phyloP scores from a whole-genome alignment of 2,797 vertebrate species.

The Varecia variegata region DNA sequence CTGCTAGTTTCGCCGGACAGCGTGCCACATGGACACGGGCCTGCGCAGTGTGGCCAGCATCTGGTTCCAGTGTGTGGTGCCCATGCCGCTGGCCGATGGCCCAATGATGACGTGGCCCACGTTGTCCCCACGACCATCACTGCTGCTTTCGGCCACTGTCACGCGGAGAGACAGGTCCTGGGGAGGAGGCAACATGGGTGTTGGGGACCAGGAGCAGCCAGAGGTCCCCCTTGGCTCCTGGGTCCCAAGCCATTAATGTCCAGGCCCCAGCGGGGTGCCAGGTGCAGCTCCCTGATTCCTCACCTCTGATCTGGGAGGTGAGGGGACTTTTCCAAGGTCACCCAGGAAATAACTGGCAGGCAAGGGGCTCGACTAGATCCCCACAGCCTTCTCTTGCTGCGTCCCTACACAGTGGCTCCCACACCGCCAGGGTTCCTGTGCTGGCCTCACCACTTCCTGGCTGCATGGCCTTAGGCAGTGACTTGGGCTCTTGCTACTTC shows the following conservation, averaged over 20 bases:
- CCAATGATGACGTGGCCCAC: slow-evolving; percentile 97
- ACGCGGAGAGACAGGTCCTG: slow-evolving; percentile 97
- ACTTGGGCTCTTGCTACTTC: background rate
- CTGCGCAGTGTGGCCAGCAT: slow-evolving; percentile 97
- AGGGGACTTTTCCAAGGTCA: background rate
- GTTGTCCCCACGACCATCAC: slow-evolving; percentile 93
- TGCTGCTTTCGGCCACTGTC: slow-evolving; percentile 94
- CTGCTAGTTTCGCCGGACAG: slow-evolving; percentile 90
- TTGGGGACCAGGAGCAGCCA: background rate
- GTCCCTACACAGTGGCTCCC: background rate
- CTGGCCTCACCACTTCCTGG: background rate
- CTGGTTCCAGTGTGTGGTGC: slow-evolving; percentile 99
- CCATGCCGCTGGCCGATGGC: slow-evolving; percentile 94
- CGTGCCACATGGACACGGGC: slow-evolving; percentile 99
- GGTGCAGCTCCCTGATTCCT: rapidly evolving
- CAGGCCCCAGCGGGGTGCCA: background rate
- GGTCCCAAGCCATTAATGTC: background rate
- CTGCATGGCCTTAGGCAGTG: background rate
- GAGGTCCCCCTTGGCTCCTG: background rate
- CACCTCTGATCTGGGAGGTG: background rate
- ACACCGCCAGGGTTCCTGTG: background rate
- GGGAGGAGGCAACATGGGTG: background rate
- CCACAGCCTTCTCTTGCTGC: background rate
- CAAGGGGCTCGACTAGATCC: too few species aligned
- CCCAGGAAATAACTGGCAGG: background rate